A percentile compares a stretch with the other conserved stretches of the same genome.
phyloP scores from a whole-genome alignment of 2,888 invertebrate species.

The Keiferia lycopersicella region DNA sequence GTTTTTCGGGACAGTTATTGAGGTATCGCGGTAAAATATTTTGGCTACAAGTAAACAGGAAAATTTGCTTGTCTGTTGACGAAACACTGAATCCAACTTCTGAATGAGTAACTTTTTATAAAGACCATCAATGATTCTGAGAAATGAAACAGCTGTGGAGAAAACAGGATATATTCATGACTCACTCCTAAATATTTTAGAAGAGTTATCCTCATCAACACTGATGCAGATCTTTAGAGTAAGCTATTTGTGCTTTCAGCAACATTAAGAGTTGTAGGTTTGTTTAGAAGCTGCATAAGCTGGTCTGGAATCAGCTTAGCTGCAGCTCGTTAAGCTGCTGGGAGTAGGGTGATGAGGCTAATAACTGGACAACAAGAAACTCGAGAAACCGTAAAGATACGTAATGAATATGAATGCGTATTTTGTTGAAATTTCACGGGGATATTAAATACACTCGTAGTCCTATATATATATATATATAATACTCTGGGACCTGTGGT shows the following conservation, averaged over 20 bases:
- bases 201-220: no score
- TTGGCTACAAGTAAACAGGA: not conserved
- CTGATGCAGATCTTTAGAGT: not conserved
- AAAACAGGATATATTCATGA: no score
- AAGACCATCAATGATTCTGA: no score
- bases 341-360: slow-evolving; percentile 5
- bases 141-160: no score
- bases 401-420: not conserved
- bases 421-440: no score
- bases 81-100: not conserved
- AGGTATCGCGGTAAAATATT: not conserved
- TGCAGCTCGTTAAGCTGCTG: slow-evolving; percentile 6
- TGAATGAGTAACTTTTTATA: no score
- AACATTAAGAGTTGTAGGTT: not conserved
- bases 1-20: not conserved
- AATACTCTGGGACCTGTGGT: no score
- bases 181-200: no score
- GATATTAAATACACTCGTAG: no score
- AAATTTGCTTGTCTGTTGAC: no score
- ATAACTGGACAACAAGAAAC: not conserved
- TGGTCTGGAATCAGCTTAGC: not conserved
- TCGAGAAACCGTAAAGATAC: not conserved
- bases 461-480: no score
- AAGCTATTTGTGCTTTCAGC: not conserved
- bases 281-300: slow-evolving; percentile 7